Conservation (phyloP, 30 jellyfish, hydroid and myxozoan genomes). For the Mastigias papua region DNA sequence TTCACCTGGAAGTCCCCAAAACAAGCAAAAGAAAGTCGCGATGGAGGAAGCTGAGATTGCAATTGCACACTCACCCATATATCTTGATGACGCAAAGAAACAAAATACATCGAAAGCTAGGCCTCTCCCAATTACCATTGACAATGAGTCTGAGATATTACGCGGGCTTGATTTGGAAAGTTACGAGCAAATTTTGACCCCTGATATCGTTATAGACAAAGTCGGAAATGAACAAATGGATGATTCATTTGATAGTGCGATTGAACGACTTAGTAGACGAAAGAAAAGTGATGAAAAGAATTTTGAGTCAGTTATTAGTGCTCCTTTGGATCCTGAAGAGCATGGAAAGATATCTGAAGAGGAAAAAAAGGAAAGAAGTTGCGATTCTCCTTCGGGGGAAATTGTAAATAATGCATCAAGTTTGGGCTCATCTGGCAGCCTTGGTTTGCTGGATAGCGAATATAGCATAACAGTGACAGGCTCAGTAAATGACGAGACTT, state of each 20-base stretch:
- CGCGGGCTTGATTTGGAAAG: conserved; percentile 74
- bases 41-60: conserved; percentile 41
- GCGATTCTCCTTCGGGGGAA: not conserved
- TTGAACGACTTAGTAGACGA: not conserved
- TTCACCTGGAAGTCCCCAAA: conserved; percentile 45
- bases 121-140: conserved; percentile 72
- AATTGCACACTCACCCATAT: conserved; percentile 51
- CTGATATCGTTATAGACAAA: conserved; percentile 1
- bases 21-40: conserved; percentile 39
- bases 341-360: not conserved
- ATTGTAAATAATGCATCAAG: not conserved
- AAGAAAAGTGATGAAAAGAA: not conserved
- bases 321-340: not conserved
- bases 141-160: conserved; percentile 69
- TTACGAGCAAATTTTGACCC: conserved; percentile 1
- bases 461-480: conserved; percentile 63
- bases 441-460: not conserved
- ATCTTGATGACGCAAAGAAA: conserved; percentile 6
- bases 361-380: not conserved
- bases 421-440: not conserved
- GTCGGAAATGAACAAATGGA: conserved; percentile 7
- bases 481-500: conserved; percentile 67
- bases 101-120: conserved; percentile 29
- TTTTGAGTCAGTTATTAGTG: not conserved
- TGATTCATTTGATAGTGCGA: conserved; percentile 47